phyloP scores from a whole-genome alignment of 1,140 invertebrate species.

The Brachionus calyciflorus region DNA sequence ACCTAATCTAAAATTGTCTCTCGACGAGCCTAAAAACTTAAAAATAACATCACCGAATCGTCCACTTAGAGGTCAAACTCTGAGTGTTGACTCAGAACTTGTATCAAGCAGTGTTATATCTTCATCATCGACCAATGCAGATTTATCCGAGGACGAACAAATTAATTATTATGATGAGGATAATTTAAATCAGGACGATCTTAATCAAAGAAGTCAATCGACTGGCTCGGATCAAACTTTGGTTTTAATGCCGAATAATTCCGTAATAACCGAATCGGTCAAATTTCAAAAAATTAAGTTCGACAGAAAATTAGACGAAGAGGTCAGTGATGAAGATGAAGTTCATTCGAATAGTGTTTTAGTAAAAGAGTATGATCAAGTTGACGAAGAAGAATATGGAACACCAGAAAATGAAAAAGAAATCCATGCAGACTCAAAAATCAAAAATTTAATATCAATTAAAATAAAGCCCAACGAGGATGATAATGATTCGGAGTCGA shows the following conservation, averaged over 20 bases:
- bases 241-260: constrained; percentile 28
- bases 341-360: neutral
- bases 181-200: neutral
- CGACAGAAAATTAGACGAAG: neutral
- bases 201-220: neutral
- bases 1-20: constrained; percentile 24
- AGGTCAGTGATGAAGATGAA: constrained; percentile 5
- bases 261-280: neutral
- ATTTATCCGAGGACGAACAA: constrained; percentile 45
- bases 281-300: neutral
- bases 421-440: neutral
- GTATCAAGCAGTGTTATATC: constrained; percentile 34
- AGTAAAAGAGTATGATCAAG: neutral
- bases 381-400: neutral
- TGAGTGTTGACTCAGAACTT: constrained; percentile 14
- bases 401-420: neutral
- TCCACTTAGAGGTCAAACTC: neutral
- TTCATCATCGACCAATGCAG: constrained; percentile 12
- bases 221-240: neutral
- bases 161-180: constrained; percentile 42
- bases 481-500: neutral
- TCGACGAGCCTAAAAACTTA: neutral
- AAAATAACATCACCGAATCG: neutral
- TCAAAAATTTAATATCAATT: neutral
- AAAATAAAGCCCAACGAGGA: neutral